Evolutionary conservation across 2,113 vertebrate species (phyloP), one percentile per base, ranked within the genome.

Genomic region (Pithys albifrons): DNA sequence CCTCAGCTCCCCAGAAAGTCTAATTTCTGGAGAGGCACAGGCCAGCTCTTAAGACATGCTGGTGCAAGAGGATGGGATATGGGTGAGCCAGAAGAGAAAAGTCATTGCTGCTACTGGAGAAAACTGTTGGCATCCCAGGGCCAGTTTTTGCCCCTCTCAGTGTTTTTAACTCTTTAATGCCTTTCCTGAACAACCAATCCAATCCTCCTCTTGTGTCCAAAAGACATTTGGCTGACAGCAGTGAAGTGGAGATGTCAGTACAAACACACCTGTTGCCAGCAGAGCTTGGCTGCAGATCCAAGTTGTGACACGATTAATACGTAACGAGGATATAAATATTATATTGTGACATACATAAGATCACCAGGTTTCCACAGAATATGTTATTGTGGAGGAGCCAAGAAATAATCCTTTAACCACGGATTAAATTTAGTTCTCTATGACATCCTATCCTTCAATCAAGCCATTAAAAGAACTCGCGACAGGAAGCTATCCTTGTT

Each of bases 401-500:
- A 91, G 45, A 91, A 94, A 69, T 81, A 93, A 91, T 90, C 83
- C 61, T 86, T 88, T 89, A 88, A 84, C 73, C 46, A 55, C 2
- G 5, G 70, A 45, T 93, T 95, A 87, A 57, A 49, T 85, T 54
- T 23, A 33, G n/a, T 57, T 19, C 46, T 94, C 5, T 94, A 71
- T 91, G 66, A 75, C 41, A 75, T 74, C 39, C 25, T 35, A 61
- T 80, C 45, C 28, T 93, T 94, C 45, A n/a, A 25, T 73, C 43
- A 80, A 90, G 35, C 39, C 35, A 67, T 64, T 70, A 39, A 51
- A 85, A 46, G 51, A 31, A 54, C 18, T 3, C 0, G 0, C 41
- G 66, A 43, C 49, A 91, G 49, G 58, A 82, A 91, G 37, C 49
- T 85, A 23, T 35, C 45, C 7, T 61, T 51, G 28, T 66, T 94